Evolutionary conservation across 2,797 vertebrate genomes (phyloP).

Genomic region (Sphenodon punctatus): DNA sequence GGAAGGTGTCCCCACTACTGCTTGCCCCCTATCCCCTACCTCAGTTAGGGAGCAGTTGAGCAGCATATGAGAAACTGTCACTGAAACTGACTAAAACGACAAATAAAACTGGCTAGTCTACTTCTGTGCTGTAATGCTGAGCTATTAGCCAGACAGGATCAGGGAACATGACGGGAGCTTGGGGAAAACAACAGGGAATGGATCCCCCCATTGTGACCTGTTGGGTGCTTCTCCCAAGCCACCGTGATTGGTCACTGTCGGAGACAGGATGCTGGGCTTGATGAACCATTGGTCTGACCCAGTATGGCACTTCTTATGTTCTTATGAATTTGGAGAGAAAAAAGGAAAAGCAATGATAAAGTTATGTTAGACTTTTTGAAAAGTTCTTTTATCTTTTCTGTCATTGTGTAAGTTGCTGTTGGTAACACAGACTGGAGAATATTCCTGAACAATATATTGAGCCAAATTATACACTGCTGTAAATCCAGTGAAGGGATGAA

Average conservation of each 20-base stretch:
- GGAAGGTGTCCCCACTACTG: too few species aligned
- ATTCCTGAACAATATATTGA: background rate
- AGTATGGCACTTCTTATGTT: too few species aligned
- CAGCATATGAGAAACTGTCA: fast-evolving
- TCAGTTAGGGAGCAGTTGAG: background rate
- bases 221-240: too few species aligned
- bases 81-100: background rate
- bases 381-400: background rate
- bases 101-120: background rate
- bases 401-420: background rate
- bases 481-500: background rate
- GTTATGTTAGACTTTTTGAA: background rate
- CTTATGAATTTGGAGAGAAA: background rate
- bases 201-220: too few species aligned
- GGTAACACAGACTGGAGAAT: background rate
- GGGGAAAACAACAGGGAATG: too few species aligned
- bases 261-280: too few species aligned
- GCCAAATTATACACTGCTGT: background rate
- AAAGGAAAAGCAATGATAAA: background rate
- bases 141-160: too few species aligned
- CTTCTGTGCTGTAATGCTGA: background rate
- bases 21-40: background rate
- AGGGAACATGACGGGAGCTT: too few species aligned
- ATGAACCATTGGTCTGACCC: too few species aligned
- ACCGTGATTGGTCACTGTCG: too few species aligned